Percentiles rank a stretch among this genome's conserved stretches.
Conservation (phyloP, 2,113 vertebrate genomes). For the Epinephelus fuscoguttatus region DNA sequence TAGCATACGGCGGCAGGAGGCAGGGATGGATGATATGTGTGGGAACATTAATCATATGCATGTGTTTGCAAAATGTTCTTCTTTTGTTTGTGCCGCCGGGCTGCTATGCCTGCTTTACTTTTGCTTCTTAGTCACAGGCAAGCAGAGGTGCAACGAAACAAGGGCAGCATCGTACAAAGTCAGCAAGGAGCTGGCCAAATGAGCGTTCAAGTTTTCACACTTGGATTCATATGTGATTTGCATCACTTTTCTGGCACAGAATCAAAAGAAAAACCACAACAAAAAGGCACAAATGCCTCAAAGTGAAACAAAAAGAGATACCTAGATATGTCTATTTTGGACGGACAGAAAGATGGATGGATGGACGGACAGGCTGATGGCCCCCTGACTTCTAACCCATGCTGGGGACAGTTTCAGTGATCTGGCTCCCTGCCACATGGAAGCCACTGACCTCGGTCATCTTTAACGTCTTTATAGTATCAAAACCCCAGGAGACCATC, state of each 20-base stretch:
- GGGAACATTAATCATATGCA: slow-evolving; percentile 76
- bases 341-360: too few relatives aligned
- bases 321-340: too few relatives aligned
- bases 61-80: slow-evolving; percentile 73
- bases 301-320: background rate
- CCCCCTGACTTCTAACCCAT: background rate
- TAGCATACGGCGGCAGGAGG: slow-evolving; percentile 44
- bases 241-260: background rate
- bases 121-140: slow-evolving; percentile 52
- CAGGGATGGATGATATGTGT: slow-evolving; percentile 67
- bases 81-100: slow-evolving; percentile 58
- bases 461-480: slow-evolving; percentile 23
- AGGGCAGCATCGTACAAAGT: slow-evolving; percentile 52
- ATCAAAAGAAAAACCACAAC: background rate
- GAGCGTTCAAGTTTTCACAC: background rate
- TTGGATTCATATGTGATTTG: background rate
- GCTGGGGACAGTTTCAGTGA: slow-evolving; percentile 4
- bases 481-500: slow-evolving; percentile 37
- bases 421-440: slow-evolving; percentile 22
- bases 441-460: slow-evolving; percentile 6
- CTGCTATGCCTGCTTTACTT: slow-evolving; percentile 57
- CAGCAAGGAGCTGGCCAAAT: slow-evolving; percentile 40
- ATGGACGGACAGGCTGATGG: too few relatives aligned
- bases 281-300: slow-evolving; percentile 5
- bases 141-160: slow-evolving; percentile 53